These are phyloP conservation scores for Drosophila lacicola DNA, from an alignment of 2,888 invertebrate genomes.

Conservation along the genomic window DNA sequence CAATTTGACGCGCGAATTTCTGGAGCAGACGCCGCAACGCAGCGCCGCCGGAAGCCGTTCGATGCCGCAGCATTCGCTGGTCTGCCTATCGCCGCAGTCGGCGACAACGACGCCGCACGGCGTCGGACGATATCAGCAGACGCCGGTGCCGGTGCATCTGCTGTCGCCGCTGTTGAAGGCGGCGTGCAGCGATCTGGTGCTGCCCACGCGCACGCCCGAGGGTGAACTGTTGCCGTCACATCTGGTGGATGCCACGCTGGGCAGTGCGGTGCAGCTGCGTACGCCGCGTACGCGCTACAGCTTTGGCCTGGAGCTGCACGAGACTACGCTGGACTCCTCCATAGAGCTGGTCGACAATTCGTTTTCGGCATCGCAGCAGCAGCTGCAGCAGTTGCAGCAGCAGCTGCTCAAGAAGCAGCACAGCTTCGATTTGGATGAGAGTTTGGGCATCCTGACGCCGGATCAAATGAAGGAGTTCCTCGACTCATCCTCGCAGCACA, in stretches of 20 bases:
- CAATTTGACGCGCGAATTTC: constrained; percentile 80
- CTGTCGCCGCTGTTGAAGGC: constrained; percentile 71
- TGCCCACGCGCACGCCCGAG: constrained; percentile 81
- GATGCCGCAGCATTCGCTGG: constrained; percentile 54
- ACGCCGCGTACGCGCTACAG: constrained; percentile 77
- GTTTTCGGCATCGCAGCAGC: constrained; percentile 77
- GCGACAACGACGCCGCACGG: constrained; percentile 70
- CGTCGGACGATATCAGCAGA: constrained; percentile 49
- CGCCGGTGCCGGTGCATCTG: constrained; percentile 65
- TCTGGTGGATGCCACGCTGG: constrained; percentile 60
- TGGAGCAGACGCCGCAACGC: constrained; percentile 57
- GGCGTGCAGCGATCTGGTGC: constrained; percentile 76
- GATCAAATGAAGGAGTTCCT: constrained; percentile 94
- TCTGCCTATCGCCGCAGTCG: constrained; percentile 80
- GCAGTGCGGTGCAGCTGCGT: constrained; percentile 11
- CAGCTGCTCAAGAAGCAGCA: constrained; percentile 88
- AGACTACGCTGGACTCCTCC: constrained; percentile 84
- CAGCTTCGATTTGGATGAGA: constrained; percentile 92
- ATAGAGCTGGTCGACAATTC: constrained; percentile 85
- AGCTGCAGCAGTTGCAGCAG: constrained; percentile 65
- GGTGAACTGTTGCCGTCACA: constrained; percentile 33
- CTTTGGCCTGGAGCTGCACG: constrained; percentile 84
- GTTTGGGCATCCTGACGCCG: constrained; percentile 94
- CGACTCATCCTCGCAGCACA: constrained; percentile 85
- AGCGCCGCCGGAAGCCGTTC: constrained; percentile 47